Base-by-base conservation (phyloP, 2,797 vertebrate genomes). In the Zalophus californianus region DNA sequence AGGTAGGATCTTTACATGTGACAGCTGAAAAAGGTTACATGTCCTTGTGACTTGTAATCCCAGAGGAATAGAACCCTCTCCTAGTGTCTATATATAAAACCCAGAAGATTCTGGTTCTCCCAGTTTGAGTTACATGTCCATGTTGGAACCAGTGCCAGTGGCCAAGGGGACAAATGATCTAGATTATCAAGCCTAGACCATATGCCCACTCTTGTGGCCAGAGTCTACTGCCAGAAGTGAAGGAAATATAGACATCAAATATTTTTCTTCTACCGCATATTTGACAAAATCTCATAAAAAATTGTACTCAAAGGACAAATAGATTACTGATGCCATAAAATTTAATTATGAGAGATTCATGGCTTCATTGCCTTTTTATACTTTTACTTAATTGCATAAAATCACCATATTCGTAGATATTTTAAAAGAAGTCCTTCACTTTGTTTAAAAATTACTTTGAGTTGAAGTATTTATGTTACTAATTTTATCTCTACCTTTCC, bases 361-460 rank as follows among this genome's bases (percentile, higher is more conserved):
- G 72, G 4, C 9, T 96, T 21, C 92, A 58, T 84, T 88, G 78
- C 44, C 35, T 79, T 83, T 93, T 44, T 32, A 52, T 41, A 58
- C 3, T 27, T 93, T 86, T 52, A 75, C 6, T 78, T 86, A 78
- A 29, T 66, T 75, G 29, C 15, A 66, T 68, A 88, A 82, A 94
- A 38, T 12, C 12, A 35, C 11, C 41, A 90, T 14, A 80, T 84
- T 80, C 87, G 86, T 2, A 82, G 35, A 60, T 86, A 86, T 85
- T 92, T 58, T 11, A 54, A 87, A 94, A 92, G 56, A 73, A 79
- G 4, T 6, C 86, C 58, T 91, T 93, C 66, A 66, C 5, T 86
- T 62, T 85, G 38, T 80, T 58, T 58, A 50, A 92, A 91, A 95
- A 62, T 90, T 50, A 73, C 58, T 91, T 87, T 86, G 80, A 79